Percentiles rank a stretch among this genome's conserved stretches.
These are phyloP conservation scores for Platygyra sinensis DNA, from an alignment of 64 coral and sea anemone species.

Conservation along the genomic window DNA sequence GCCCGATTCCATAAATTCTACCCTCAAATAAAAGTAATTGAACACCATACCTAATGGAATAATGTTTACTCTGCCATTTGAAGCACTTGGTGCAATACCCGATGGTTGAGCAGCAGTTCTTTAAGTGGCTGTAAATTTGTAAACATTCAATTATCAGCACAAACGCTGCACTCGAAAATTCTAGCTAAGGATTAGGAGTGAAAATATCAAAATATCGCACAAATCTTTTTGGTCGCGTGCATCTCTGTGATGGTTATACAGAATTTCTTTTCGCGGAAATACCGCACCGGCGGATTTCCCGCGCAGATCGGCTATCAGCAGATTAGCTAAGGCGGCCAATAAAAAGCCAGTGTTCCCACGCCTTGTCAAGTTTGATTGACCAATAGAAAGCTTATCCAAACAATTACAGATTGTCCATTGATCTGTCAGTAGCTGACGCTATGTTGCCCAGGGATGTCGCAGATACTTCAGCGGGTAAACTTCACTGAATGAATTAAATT, in stretches of 20 bases:
- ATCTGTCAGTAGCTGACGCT: constrained; percentile 55
- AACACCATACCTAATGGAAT: constrained; percentile 27
- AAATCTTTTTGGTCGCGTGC: not conserved
- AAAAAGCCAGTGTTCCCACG: constrained; percentile 74
- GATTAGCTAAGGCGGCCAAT: constrained; percentile 51
- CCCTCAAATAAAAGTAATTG: constrained; percentile 15
- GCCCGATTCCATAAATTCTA: not conserved
- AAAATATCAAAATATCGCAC: not conserved
- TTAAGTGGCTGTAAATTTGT: constrained; percentile 36
- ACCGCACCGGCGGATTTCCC: constrained; percentile 33
- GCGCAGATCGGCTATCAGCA: constrained; percentile 16
- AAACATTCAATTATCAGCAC: constrained; percentile 29
- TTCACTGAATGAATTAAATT: not conserved
- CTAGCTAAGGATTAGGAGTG: not conserved
- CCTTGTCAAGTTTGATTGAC: constrained; percentile 74
- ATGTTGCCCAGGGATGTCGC: constrained; percentile 30
- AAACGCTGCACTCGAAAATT: not conserved
- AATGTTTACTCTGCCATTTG: constrained; percentile 13
- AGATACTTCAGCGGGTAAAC: constrained; percentile 24
- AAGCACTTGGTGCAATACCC: not conserved
- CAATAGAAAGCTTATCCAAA: constrained; percentile 76
- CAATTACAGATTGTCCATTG: constrained; percentile 67
- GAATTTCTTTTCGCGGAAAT: constrained; percentile 29
- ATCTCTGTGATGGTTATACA: too few relatives aligned
- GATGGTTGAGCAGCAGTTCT: not conserved